phyloP scores from a whole-genome alignment of 2,888 invertebrate species.

The Himalopsyche anomala region DNA sequence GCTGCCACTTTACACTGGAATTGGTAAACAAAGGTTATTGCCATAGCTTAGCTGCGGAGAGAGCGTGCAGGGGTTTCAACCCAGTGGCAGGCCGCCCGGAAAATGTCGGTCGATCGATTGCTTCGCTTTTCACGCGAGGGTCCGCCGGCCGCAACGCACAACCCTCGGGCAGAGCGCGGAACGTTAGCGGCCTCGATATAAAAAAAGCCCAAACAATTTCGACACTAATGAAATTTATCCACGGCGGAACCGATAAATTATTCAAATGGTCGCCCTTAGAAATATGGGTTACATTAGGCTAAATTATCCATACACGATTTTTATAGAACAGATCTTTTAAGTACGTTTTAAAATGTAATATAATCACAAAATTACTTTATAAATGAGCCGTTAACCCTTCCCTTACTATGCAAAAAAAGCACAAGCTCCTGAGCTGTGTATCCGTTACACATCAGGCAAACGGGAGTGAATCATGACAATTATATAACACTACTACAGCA shows the following conservation, averaged over 20 bases:
- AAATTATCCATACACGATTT: too few species aligned
- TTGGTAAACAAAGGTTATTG: constrained; percentile 56
- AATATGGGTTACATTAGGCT: neutral
- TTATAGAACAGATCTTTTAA: too few species aligned
- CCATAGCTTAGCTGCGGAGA: constrained; percentile 13
- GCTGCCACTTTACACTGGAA: neutral
- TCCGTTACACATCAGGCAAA: too few species aligned
- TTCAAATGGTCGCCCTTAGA: neutral
- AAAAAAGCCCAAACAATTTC: neutral
- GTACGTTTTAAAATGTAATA: too few species aligned
- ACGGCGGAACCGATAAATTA: constrained; percentile 27
- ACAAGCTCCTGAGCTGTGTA: too few species aligned
- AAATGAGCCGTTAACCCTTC: too few species aligned
- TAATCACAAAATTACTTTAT: too few species aligned
- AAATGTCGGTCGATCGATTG: constrained; percentile 36
- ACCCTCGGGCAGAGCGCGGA: neutral
- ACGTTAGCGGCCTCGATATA: neutral
- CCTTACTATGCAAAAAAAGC: too few species aligned
- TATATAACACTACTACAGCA: too few species aligned
- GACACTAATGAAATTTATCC: neutral
- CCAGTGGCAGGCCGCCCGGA: neutral
- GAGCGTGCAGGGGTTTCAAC: constrained; percentile 10
- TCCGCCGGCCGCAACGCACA: neutral
- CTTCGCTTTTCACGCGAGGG: neutral
- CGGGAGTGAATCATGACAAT: too few species aligned